Conservation (phyloP, 2,113 vertebrate species). For the Dromiciops gliroides region DNA sequence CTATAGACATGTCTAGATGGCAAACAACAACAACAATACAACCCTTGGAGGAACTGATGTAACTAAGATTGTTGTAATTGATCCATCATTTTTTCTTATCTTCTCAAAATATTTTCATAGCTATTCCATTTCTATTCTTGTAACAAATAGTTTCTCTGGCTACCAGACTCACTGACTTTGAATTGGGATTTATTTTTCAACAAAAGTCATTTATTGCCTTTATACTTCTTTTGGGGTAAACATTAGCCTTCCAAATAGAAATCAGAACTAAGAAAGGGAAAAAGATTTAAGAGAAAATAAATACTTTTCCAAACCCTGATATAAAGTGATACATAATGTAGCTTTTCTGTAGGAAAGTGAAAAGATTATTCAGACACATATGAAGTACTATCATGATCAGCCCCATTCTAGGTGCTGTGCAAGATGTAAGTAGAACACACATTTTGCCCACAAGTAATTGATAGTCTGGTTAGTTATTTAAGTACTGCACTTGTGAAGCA, state of each 20-base stretch:
- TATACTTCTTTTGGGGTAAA: not conserved
- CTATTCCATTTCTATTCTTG: constrained; percentile 7
- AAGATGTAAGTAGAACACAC: not conserved
- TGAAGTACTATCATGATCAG: constrained; percentile 39
- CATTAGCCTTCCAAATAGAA: too few relatives aligned
- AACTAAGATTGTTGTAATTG: constrained; percentile 25
- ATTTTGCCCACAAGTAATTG: not conserved
- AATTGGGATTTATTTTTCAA: not conserved
- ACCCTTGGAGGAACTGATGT: constrained; percentile 41
- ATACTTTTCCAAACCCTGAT: constrained; percentile 32
- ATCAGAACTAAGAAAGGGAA: constrained; percentile 35
- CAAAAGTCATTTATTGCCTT: not conserved
- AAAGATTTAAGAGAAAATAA: constrained; percentile 39
- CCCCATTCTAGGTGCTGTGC: not conserved
- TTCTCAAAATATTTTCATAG: constrained; percentile 43
- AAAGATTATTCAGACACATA: constrained; percentile 15
- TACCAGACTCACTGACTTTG: constrained; percentile 19
- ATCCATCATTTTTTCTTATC: constrained; percentile 17
- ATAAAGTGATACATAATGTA: not conserved
- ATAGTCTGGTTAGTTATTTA: not conserved
- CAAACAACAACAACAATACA: not conserved
- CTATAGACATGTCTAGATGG: not conserved
- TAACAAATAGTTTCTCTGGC: constrained; percentile 26
- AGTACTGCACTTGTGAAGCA: not conserved
- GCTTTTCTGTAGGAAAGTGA: not conserved